Percentiles rank a stretch among this genome's conserved stretches.
These are phyloP conservation scores for Brachynemurus nebulosus DNA, from an alignment of 2,888 invertebrate species.

Conservation along the genomic window DNA sequence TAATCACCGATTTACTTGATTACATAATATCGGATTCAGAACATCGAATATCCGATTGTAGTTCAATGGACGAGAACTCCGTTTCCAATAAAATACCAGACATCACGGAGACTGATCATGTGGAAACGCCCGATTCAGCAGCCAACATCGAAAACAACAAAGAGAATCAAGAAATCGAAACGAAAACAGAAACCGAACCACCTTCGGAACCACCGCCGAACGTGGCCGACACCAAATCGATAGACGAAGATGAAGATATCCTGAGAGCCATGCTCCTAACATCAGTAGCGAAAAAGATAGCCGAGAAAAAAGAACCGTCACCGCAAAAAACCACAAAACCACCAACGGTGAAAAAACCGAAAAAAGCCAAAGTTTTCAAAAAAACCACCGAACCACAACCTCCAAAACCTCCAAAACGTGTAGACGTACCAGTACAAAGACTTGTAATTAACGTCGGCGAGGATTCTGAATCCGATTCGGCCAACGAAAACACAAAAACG, in stretches of 20 bases:
- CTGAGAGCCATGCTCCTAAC: constrained; percentile 43
- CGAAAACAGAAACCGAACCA: background rate
- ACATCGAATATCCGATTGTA: background rate
- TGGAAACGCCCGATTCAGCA: constrained; percentile 24
- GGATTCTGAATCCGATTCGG: constrained; percentile 28
- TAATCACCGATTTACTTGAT: constrained; percentile 13
- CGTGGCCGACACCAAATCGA: constrained; percentile 28
- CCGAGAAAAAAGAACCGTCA: constrained; percentile 24
- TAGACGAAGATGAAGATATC: constrained; percentile 47
- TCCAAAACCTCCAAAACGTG: background rate
- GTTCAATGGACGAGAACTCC: background rate
- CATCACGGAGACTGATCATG: constrained; percentile 17
- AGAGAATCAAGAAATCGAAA: constrained; percentile 24
- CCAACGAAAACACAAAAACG: constrained; percentile 13
- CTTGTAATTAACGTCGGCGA: constrained; percentile 28
- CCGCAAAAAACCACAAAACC: background rate
- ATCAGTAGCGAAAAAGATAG: constrained; percentile 42
- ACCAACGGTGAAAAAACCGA: constrained; percentile 1
- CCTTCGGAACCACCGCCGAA: background rate
- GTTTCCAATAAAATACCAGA: no score
- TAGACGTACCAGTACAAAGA: constrained; percentile 20
- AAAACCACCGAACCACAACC: constrained; percentile 2
- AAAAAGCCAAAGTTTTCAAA: constrained; percentile 10
- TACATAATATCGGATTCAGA: constrained; percentile 12
- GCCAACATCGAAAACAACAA: constrained; percentile 28